phyloP scores from a whole-genome alignment of 1,140 invertebrate genomes.

The Lordiphosa stackelbergi region DNA sequence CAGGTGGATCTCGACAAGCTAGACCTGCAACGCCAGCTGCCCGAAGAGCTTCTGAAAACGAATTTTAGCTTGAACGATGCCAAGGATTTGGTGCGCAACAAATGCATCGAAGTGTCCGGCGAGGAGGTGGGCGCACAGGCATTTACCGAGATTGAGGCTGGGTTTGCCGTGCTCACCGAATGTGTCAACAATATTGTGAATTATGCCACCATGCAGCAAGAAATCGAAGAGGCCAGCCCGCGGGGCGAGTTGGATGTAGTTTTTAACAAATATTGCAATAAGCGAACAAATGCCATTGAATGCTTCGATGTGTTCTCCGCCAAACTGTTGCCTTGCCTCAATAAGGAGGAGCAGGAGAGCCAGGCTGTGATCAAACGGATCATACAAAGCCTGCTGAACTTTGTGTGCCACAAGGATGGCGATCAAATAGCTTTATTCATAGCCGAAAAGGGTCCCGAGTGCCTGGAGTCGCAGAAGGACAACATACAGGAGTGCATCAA shows the following conservation, averaged over 20 bases:
- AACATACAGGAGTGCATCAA: conserved; percentile 83
- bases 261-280: conserved; percentile 81
- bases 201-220: conserved; percentile 78
- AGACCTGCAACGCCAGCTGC: conserved; percentile 46
- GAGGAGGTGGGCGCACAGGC: conserved; percentile 52
- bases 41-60: conserved; percentile 28
- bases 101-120: conserved; percentile 64
- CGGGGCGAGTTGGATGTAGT: conserved; percentile 80
- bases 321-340: conserved; percentile 81
- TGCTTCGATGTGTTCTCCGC: conserved; percentile 82
- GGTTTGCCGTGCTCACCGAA: conserved; percentile 50
- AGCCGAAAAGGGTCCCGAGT: conserved; percentile 86
- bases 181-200: conserved; percentile 79
- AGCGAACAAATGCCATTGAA: conserved; percentile 79
- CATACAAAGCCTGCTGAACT: conserved; percentile 83
- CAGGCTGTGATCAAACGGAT: conserved; percentile 81
- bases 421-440: conserved; percentile 90
- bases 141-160: conserved; percentile 45
- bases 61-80: conserved; percentile 37
- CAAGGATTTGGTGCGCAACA: conserved; percentile 53
- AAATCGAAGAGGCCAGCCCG: conserved; percentile 82
- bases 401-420: conserved; percentile 88
- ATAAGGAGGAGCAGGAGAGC: conserved; percentile 78
- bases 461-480: conserved; percentile 81
- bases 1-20: conserved; percentile 50